Base-by-base conservation (phyloP, 2,113 vertebrate species). In the Cochlearius cochlearius region DNA sequence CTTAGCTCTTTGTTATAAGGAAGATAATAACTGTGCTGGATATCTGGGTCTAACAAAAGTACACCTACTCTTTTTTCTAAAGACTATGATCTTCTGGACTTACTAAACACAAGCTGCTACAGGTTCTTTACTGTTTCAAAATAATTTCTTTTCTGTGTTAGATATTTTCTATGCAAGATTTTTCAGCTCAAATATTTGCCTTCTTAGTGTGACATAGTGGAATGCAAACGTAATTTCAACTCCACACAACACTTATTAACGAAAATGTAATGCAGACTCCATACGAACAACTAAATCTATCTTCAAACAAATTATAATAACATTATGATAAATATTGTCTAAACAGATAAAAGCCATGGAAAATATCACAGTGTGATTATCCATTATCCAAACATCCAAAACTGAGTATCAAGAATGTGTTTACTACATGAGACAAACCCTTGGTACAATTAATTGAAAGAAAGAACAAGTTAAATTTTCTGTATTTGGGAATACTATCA, bases 271-370 rank as follows among this genome's bases (percentile, higher is more conserved):
- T 4, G 3, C 29, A 75, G 38, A 53, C 20, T 92, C 36, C 19
- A 50, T 67, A 74, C 0, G 20, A 92, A 87, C 27, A 77, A 77
- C 34, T 62, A 90, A 93, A 74, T 82, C 64, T 88, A 7, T 67
- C 81, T 77, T 87, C 78, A 96, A 90, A 96, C 45, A 81, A 74
- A 88, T 93, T 81, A 85, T 71, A 96, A 85, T 71, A 81, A 7
- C 20, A 71, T 75, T 75, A 71, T 21, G 38, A 88, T 81, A 96
- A 92, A 58, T 50, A 92, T 67, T 92, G 60, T 78, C 77, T 81
- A 74, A 96, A 90, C n/a, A 93, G 86, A 53, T 77, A 86, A 84
- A 34, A 89, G 30, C 30, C 23, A 69, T 1, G 19, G 39, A 93
- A 94, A 93, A 88, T 62, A 63, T 12, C 14, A 53, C 29, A 56